phyloP scores from a whole-genome alignment of 2,113 vertebrate genomes.

The Colaptes auratus region DNA sequence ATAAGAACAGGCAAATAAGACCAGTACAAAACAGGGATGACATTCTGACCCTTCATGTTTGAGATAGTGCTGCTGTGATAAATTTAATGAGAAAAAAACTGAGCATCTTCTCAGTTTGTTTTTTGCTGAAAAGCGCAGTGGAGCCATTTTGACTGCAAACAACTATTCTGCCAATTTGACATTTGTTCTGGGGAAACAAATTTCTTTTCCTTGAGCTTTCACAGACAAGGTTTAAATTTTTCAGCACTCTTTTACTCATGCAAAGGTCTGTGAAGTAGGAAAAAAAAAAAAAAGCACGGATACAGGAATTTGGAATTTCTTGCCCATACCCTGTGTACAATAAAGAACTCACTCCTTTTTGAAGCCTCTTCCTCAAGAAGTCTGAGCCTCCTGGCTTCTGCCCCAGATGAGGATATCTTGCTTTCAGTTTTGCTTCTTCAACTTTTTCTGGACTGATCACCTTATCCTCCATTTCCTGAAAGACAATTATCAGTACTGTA shows the following conservation, averaged over 20 bases:
- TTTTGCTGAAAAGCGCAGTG: background rate
- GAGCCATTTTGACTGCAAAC: background rate
- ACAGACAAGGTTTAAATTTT: background rate
- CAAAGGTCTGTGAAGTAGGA: accelerated
- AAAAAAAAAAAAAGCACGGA: background rate
- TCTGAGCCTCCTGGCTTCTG: slow-evolving; percentile 95
- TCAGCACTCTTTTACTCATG: background rate
- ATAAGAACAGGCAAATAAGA: background rate
- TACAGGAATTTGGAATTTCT: background rate
- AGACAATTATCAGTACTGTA: background rate
- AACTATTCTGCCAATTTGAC: background rate
- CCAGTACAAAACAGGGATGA: background rate
- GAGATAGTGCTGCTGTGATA: background rate
- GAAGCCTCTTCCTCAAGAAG: slow-evolving; percentile 94
- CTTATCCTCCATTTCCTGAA: slow-evolving; percentile 91
- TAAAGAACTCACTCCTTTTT: slow-evolving; percentile 90
- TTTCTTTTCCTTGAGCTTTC: background rate
- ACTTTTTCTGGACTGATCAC: slow-evolving; percentile 92
- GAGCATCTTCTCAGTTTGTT: background rate
- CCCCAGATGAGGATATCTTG: slow-evolving; percentile 93
- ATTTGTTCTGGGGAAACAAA: background rate
- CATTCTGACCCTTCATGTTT: background rate
- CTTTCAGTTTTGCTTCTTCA: slow-evolving; percentile 97
- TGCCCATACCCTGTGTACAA: background rate
- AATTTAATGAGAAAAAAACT: background rate